A percentile compares a stretch with the other conserved stretches of the same genome.
Evolutionary conservation across 2,797 vertebrate genomes (phyloP).

Genomic region (Acridotheres tristis): DNA sequence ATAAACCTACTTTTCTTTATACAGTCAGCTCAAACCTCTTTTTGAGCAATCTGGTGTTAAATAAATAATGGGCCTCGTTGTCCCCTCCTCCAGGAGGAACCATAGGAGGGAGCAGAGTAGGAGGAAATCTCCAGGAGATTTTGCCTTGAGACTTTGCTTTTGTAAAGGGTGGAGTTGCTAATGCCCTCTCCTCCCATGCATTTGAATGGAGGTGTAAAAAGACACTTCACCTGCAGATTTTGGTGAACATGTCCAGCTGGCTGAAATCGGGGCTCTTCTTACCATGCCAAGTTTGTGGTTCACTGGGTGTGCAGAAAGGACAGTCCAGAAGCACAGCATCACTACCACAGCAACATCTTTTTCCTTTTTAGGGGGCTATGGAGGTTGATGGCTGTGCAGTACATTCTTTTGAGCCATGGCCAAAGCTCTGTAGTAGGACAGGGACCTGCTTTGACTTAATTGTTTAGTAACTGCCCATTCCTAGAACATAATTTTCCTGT

Average conservation of each 20-base stretch:
- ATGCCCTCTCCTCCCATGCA: not conserved
- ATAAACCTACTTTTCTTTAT: conserved; percentile 64
- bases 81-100: conserved; percentile 14
- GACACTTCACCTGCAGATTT: not conserved
- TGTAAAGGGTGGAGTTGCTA: not conserved
- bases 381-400: not conserved
- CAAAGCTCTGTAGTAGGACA: not conserved
- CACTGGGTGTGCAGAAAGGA: not conserved
- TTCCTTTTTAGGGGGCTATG: not conserved
- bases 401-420: not conserved
- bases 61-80: conserved; percentile 32
- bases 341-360: not conserved
- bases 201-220: not conserved
- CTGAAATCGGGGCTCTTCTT: not conserved
- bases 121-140: conserved; percentile 34
- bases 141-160: not conserved
- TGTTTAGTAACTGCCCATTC: not conserved
- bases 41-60: conserved; percentile 51
- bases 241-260: not conserved
- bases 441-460: not conserved
- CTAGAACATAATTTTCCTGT: not conserved
- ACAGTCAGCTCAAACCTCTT: conserved; percentile 32
- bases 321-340: not conserved
- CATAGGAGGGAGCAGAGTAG: conserved; percentile 10
- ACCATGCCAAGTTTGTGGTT: not conserved